These are phyloP conservation scores for Calidris pugnax DNA, from an alignment of 2,113 vertebrate genomes.

Conservation along the genomic window DNA sequence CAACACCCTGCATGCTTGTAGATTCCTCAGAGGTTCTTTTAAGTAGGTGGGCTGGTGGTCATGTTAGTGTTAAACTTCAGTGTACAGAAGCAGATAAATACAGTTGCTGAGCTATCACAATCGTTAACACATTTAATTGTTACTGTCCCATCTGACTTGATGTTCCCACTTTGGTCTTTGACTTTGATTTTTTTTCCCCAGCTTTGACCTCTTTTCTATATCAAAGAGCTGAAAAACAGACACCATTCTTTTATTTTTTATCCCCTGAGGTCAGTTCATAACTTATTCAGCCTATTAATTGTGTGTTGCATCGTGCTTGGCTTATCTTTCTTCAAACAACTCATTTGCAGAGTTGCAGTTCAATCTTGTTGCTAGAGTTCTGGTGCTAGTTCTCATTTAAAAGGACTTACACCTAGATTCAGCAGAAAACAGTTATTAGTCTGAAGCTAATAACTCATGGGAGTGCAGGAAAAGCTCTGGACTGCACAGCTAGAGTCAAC, in stretches of 20 bases:
- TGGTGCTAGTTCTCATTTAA: neutral
- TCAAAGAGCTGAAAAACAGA: constrained; percentile 34
- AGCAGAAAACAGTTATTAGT: neutral
- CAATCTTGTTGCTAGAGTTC: neutral
- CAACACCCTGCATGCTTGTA: neutral
- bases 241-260: neutral
- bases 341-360: constrained; percentile 19
- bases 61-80: neutral
- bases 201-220: constrained; percentile 34
- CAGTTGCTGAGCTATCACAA: neutral
- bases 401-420: neutral
- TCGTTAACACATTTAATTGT: neutral
- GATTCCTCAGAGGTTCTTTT: neutral
- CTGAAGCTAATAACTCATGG: neutral
- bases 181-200: neutral
- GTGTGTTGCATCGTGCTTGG: neutral
- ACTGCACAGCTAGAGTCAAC: neutral
- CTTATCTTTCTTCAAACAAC: constrained; percentile 51
- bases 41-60: neutral
- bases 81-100: neutral
- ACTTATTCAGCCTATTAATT: constrained; percentile 46
- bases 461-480: neutral
- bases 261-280: constrained; percentile 33
- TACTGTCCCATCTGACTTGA: neutral
- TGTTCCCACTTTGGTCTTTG: neutral